These are phyloP conservation scores for Hippocampus comes DNA, from an alignment of 2,113 vertebrate species.

Conservation along the genomic window DNA sequence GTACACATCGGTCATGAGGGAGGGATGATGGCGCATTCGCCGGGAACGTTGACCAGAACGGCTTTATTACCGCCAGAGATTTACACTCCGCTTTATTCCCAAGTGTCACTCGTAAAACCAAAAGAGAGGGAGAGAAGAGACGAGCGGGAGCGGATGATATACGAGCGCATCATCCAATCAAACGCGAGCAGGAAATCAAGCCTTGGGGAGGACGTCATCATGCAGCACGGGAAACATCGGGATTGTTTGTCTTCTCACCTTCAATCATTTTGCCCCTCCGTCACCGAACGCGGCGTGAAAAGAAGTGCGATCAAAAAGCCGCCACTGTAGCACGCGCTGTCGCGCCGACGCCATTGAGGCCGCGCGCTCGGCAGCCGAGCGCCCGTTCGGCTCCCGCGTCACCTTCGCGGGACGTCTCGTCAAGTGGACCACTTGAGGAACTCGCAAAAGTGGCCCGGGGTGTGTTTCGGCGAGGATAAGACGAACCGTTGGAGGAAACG, in stretches of 20 bases:
- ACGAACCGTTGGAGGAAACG: conserved; percentile 44
- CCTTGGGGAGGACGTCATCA: conserved; percentile 54
- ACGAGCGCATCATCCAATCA: conserved; percentile 57
- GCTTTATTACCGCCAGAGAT: conserved; percentile 74
- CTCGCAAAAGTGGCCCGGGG: conserved; percentile 63
- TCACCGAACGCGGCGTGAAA: background rate
- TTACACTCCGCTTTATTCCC: conserved; percentile 71
- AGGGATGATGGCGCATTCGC: conserved; percentile 65
- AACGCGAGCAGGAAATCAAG: conserved; percentile 72
- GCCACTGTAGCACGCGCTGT: too few relatives aligned
- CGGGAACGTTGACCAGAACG: conserved; percentile 66
- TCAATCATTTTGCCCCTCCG: conserved; percentile 19
- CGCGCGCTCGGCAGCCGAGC: too few relatives aligned
- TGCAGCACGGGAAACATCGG: conserved; percentile 40
- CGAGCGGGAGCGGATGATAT: conserved; percentile 62
- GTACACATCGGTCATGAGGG: conserved; percentile 58
- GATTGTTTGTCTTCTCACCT: conserved; percentile 44
- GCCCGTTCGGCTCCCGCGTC: background rate
- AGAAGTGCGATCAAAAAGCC: background rate
- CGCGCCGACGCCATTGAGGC: too few relatives aligned
- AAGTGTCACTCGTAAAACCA: conserved; percentile 72
- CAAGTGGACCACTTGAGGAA: conserved; percentile 55
- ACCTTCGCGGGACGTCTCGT: conserved; percentile 38
- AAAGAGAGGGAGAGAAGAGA: conserved; percentile 51
- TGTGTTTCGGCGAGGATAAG: conserved; percentile 60